Evolutionary conservation across 2,888 invertebrate species (phyloP), one percentile per base, ranked within the genome.

Genomic region (Cantharis rustica): DNA sequence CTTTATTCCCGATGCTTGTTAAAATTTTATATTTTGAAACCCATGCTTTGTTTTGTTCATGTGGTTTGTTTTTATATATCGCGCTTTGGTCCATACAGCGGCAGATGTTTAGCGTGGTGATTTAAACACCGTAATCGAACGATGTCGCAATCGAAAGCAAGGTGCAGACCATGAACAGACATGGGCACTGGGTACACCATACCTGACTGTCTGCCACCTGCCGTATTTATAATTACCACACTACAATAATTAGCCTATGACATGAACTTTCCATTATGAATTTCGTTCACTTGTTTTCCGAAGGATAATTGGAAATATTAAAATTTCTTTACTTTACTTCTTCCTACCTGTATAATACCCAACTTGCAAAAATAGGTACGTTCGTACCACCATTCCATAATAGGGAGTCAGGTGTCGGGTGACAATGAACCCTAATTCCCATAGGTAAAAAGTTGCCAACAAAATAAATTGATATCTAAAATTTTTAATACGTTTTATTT

Each of bases 181-280:
- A 61, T 71, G 64, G 75, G 72, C 69, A 75, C 71, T 77, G 77
- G 79, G 79, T 80, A 47, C 47, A 47, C 79, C 79, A 75, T 81
- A 80, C 78, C 77, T 79, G 80, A 77, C 84, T 85, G 85, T 82
- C 84, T 83, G 72, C 84, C 85, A 85, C 85, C 86, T 85, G 85
- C 84, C 82, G 80, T 79, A 80, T 80, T 79, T 78, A 79, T 85
- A 84, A 85, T 86, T 85, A 83, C 81, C 77, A 80, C 76, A 80
- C 72, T 23, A 69, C 81, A 81, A 82, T 83, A 85, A 83, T 84
- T 83, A 83, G 82, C 82, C 83, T 82, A 79, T 80, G 81, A 83
- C 82, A 83, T 82, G 82, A 81, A 82, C 81, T 82, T 81, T 81
- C 80, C 79, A 82, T 80, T 81, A 81, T 23, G 11, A 78, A 79